Evolutionary conservation across 2,113 vertebrate species (phyloP), one percentile per base, ranked within the genome.

Genomic region (Camelus bactrianus): DNA sequence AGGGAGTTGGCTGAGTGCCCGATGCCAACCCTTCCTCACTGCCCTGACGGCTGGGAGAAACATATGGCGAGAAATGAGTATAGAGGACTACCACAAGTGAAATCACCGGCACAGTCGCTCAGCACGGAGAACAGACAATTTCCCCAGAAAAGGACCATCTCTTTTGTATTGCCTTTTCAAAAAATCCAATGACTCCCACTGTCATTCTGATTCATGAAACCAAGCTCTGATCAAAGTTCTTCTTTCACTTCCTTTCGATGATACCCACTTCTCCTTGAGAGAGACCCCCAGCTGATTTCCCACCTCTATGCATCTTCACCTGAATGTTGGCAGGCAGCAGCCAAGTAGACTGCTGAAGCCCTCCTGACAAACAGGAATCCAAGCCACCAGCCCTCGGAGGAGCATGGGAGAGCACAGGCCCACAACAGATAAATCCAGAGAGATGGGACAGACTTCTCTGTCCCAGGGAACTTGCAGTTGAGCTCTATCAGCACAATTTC

Each of bases 131-230:
- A 67, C 62, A 87, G 85, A 73, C 42, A 60, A 75, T 97, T 97
- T 95, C 88, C 97, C 95, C 77, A 94, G 60, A 81, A 79, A 65
- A 22, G 60, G 35, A 65, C 38, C 42, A 22, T 3, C 1, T 35
- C 54, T 38, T 94, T 67, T 96, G 97, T 91, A 83, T 52, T 96
- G 89, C 73, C 80, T 97, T 96, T 96, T 94, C 38, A 92, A 83
- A 92, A 98, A 96, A 96, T 85, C 90, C 89, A 38, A 4, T 67
- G 95, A 96, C 97, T 35, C 60, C 30, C 67, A 72, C 92, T 94
- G 46, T 98, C 94, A 42, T 95, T 98, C 86, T 97, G 95, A 98
- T 98, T 96, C 73, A 88, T 30, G 42, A 96, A 89, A 95, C n/a
- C 2, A 60, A 93, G 56, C 50, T 96, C 92, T 95, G 96, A 98